Percentiles rank a stretch among this genome's conserved stretches.
These are phyloP conservation scores for Eupithecia insigniata DNA, from an alignment of 2,888 invertebrate species.

Conservation along the genomic window DNA sequence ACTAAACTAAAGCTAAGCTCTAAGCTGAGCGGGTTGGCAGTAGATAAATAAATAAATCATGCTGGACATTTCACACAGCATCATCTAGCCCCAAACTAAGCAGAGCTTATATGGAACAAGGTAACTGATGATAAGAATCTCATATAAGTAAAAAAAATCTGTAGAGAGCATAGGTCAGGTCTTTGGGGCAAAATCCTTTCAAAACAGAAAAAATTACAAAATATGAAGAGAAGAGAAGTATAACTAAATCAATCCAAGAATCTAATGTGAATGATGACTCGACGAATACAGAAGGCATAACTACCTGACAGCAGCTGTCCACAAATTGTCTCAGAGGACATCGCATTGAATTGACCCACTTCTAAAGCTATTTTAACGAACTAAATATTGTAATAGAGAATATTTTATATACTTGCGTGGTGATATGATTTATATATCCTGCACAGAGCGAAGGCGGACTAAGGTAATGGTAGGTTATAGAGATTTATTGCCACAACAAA, in stretches of 20 bases:
- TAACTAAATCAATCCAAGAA: neutral
- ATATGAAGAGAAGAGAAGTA: neutral
- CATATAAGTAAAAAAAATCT: neutral
- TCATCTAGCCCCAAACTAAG: too few species aligned
- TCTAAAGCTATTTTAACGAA: slow-evolving; percentile 30
- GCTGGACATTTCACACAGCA: too few species aligned
- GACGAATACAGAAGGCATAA: slow-evolving; percentile 1
- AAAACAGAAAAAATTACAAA: neutral
- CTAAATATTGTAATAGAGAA: slow-evolving; percentile 25
- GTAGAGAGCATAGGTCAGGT: neutral
- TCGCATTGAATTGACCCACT: slow-evolving; percentile 25
- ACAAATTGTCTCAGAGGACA: slow-evolving; percentile 24
- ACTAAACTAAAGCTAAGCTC: too few species aligned
- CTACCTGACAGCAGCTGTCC: slow-evolving; percentile 19
- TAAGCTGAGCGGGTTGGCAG: too few species aligned
- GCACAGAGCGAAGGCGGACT: slow-evolving; percentile 12
- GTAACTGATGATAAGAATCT: neutral
- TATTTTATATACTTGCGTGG: slow-evolving; percentile 26
- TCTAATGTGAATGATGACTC: neutral
- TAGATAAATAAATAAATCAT: too few species aligned
- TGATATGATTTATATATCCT: slow-evolving; percentile 32
- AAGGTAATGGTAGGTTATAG: slow-evolving; percentile 32
- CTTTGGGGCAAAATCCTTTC: neutral
- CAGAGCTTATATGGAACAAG: neutral
- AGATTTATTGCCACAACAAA: slow-evolving; percentile 29